Conservation (phyloP, 2,113 vertebrate species). For the Andinoacara biseriatus region DNA sequence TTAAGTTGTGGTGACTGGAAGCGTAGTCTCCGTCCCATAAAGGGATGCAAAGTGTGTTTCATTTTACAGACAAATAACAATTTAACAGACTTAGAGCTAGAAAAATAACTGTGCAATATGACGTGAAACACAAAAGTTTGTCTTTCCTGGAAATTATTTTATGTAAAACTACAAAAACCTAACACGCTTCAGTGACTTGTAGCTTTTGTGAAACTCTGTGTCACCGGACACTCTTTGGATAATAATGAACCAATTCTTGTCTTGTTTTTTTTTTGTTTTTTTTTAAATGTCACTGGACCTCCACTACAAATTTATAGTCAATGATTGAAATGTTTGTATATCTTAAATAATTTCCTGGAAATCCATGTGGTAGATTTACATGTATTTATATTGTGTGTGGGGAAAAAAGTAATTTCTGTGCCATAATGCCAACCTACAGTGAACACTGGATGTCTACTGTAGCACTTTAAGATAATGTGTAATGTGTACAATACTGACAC, state of each 20-base stretch:
- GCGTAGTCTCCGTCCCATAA: neutral
- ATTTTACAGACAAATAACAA: neutral
- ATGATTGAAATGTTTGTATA: constrained; percentile 1
- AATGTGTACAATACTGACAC: constrained; percentile 61
- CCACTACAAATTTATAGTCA: constrained; percentile 15
- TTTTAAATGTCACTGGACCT: constrained; percentile 24
- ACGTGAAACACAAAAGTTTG: neutral
- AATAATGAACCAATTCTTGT: neutral
- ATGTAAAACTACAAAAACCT: constrained; percentile 11
- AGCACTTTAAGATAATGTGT: constrained; percentile 69
- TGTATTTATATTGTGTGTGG: constrained; percentile 44
- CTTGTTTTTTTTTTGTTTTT: neutral
- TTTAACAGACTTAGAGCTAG: constrained; percentile 14
- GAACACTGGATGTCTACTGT: constrained; percentile 59
- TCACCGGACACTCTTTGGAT: neutral
- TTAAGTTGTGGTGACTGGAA: constrained; percentile 19
- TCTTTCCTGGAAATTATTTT: neutral
- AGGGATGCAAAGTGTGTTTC: constrained; percentile 37
- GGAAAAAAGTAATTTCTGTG: constrained; percentile 56
- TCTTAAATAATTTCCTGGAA: constrained; percentile 30
- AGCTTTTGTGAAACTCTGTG: constrained; percentile 18
- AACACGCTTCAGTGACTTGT: neutral
- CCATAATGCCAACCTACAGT: constrained; percentile 64
- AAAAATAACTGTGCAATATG: constrained; percentile 62
- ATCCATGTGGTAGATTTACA: constrained; percentile 20